Evolutionary conservation across 2,113 vertebrate species (phyloP), one percentile per base, ranked within the genome.

Genomic region (Lycaon pictus): DNA sequence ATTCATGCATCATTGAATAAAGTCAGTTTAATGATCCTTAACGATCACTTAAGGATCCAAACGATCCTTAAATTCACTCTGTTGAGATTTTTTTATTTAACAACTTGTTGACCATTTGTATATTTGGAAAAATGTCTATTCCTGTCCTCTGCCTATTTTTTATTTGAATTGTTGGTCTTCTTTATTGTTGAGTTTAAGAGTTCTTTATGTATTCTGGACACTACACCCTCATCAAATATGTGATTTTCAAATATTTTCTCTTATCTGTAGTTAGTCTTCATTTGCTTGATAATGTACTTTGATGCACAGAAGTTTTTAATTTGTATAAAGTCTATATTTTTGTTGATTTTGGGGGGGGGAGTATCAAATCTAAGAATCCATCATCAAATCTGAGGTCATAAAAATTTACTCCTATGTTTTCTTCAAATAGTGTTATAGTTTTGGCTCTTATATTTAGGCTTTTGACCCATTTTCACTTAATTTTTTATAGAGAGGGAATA

Each of bases 191-290:
- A 29, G 43, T 76, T 20, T 88, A 58, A 79, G 62, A 29, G 22
- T 69, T 93, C 35, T 87, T 79, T 80, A 27, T 65, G 35, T 79
- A 58, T 93, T 93, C 22, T 60, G 20, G 63, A 88, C 16, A 25
- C 37, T 93, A 56, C 86, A 43, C 35, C 23, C 51, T 79, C 56
- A 27, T 69, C 62, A 29, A 35, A 60, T 80, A 82, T 51, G 60
- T 88, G 51, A 88, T 56, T 88, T 88, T 85, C 62, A 93, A 79
- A 80, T 88, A 51, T 85, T 93, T 93, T 86, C 11, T 93, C 27
- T 51, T 69, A 48, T 87, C 16, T 69, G 35, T 80, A 88, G 74
- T 58, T 69, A 80, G 17, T 71, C 29, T 69, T 80, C 53, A 69
- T 80, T 93, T 80, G 79, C 17, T 13, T 87, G 23, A 51, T 87